Evolutionary conservation across 2,113 vertebrate genomes (phyloP).

Genomic region (Collichthys lucidus): DNA sequence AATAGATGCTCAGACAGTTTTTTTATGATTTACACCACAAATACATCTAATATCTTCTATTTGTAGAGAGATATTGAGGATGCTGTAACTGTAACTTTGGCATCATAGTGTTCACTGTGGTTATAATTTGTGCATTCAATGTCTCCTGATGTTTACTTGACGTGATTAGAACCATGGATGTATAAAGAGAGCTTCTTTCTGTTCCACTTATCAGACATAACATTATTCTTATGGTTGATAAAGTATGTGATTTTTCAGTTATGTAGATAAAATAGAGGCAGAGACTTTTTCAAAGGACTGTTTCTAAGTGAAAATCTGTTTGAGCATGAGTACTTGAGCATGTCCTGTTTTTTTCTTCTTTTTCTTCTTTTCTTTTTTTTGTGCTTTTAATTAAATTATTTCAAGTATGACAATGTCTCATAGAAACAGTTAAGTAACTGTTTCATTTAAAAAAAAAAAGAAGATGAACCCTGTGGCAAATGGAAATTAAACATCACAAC

Average conservation of each 20-base stretch:
- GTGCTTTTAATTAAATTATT: not conserved
- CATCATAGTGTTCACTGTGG: not conserved
- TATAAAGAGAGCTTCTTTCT: too few species aligned
- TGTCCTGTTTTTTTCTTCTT: not conserved
- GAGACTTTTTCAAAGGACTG: not conserved
- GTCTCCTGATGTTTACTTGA: not conserved
- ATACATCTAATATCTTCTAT: not conserved
- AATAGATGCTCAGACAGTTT: not conserved
- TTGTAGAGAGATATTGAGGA: not conserved
- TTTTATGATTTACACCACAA: not conserved
- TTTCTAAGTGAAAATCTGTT: not conserved
- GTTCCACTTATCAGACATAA: too few species aligned
- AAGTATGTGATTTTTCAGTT: not conserved
- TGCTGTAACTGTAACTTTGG: not conserved
- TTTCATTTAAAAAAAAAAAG: constrained; percentile 39
- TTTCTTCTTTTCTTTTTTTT: not conserved
- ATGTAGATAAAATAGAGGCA: too few species aligned
- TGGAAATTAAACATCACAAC: constrained; percentile 50
- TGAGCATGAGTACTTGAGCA: not conserved
- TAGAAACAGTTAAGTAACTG: constrained; percentile 21
- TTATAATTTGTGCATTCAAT: not conserved
- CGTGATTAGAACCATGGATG: too few species aligned
- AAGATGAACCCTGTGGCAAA: constrained; percentile 46
- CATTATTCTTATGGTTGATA: not conserved
- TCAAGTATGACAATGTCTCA: constrained; percentile 16